Conservation (phyloP, 2,797 vertebrate species). For the Hydrophis major region DNA sequence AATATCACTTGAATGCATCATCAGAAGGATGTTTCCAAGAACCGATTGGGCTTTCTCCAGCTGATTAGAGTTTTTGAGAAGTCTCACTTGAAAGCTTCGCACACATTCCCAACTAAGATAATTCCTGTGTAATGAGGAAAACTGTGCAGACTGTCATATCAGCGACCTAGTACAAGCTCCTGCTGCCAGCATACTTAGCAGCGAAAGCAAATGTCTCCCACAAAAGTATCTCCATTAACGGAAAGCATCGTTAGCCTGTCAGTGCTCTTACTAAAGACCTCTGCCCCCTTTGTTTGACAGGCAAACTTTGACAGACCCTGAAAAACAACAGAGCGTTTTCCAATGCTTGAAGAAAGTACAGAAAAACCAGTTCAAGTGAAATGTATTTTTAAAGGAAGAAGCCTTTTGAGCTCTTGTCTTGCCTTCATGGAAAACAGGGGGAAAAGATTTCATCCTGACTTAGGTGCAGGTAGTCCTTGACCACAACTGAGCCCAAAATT, state of each 20-base stretch:
- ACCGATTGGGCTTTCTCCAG: neutral
- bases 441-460: neutral
- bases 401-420: neutral
- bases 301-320: neutral
- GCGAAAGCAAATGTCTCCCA: neutral
- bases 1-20: neutral
- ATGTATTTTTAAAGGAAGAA: neutral
- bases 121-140: neutral
- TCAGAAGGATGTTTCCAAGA: neutral
- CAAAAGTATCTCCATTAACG: neutral
- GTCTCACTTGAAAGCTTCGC: neutral
- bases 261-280: neutral
- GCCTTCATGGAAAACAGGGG: neutral
- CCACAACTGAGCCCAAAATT: neutral
- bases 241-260: neutral
- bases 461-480: neutral
- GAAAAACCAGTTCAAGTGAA: neutral
- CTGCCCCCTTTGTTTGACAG: neutral
- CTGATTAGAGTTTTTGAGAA: neutral
- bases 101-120: neutral
- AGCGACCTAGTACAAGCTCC: neutral
- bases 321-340: neutral
- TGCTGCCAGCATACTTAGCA: neutral
- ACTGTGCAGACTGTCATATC: neutral
- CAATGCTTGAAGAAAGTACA: neutral